Evolutionary conservation across 2,113 vertebrate species (phyloP).

Genomic region (Mungos mungo): DNA sequence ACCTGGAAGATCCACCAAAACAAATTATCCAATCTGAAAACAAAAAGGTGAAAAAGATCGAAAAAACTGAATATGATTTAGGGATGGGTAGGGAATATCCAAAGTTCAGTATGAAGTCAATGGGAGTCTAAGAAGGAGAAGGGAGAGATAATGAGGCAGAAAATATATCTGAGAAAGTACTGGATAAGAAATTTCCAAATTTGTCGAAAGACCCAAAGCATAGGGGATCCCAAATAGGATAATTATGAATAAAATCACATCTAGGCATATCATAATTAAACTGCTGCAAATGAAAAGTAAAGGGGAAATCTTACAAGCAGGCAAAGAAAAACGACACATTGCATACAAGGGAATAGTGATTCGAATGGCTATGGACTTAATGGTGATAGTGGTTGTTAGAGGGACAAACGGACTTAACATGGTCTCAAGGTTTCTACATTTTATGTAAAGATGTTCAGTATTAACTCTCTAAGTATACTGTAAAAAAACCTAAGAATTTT

Average conservation of each 20-base stretch:
- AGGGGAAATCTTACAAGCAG: background rate
- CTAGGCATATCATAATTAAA: background rate
- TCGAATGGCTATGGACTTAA: background rate
- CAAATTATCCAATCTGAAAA: slow-evolving; percentile 13
- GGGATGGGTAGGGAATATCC: background rate
- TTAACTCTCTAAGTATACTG: background rate
- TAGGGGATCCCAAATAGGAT: background rate
- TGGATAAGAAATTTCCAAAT: background rate
- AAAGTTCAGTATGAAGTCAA: background rate
- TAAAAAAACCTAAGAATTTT: background rate
- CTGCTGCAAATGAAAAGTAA: slow-evolving; percentile 12
- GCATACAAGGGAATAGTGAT: background rate
- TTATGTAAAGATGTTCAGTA: background rate
- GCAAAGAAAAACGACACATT: background rate
- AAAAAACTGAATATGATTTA: background rate
- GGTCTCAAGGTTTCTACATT: background rate
- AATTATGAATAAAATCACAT: background rate
- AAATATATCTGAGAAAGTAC: slow-evolving; percentile 22
- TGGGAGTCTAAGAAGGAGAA: background rate
- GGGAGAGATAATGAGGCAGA: background rate
- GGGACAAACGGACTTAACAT: background rate
- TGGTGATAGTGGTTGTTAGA: background rate
- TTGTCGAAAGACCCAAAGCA: background rate
- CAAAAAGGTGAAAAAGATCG: background rate
- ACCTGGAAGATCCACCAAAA: background rate